Conservation (phyloP, 2,888 invertebrate genomes). For the Oligia fasciuncula region DNA sequence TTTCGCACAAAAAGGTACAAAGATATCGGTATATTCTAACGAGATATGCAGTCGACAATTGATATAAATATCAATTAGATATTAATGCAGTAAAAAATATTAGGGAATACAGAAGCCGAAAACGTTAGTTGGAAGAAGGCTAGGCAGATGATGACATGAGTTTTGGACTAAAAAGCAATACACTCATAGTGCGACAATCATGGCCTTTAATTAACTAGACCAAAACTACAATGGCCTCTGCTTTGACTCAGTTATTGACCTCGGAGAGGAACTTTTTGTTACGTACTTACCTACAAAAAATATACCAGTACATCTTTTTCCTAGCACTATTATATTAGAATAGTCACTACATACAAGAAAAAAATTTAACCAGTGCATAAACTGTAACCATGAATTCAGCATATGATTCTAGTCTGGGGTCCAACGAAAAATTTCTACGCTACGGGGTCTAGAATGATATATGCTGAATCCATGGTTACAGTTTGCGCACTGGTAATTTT, state of each 20-base stretch:
- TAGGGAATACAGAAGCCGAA: no score
- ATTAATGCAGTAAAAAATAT: no score
- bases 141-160: not conserved
- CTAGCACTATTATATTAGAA: not conserved
- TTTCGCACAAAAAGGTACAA: no score
- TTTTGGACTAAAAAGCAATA: not conserved
- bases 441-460: no score
- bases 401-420: not conserved
- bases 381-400: not conserved
- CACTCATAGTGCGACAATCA: not conserved
- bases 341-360: not conserved
- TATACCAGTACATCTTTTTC: not conserved
- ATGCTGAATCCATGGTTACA: no score
- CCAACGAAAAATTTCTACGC: no score
- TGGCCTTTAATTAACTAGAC: constrained; percentile 10
- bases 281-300: constrained; percentile 27
- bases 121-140: not conserved
- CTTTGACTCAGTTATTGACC: constrained; percentile 24
- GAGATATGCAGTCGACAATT: not conserved
- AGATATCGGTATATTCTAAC: not conserved
- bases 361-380: not conserved
- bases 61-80: not conserved
- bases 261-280: constrained; percentile 27
- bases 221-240: constrained; percentile 11
- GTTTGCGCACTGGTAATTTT: no score